Evolutionary conservation across 2,113 vertebrate species (phyloP), one percentile per base, ranked within the genome.

Genomic region (Seriola rivoliana): DNA sequence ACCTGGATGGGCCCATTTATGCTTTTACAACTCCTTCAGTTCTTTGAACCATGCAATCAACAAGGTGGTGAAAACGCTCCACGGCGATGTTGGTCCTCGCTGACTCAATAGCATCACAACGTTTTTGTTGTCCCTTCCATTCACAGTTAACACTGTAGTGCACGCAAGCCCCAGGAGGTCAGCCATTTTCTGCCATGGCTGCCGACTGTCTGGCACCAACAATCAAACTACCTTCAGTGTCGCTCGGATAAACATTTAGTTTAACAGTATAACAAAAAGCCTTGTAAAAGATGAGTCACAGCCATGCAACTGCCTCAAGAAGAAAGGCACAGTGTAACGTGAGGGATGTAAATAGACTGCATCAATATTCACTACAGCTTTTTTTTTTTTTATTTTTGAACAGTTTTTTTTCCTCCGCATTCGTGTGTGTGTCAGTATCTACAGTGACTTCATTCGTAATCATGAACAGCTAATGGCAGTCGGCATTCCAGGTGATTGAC

Each of bases 51-150:
- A 21, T 65, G 64, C 58, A 60, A 66, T 71, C 78, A 63, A 73
- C 79, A 80, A 82, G 85, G 81, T 81, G 71, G 65, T 66, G 70
- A 34, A 80, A 73, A 72, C 10, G n/a, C 59, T 77, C 58, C 42
- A 29, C 9, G 19, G 10, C 67, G 78, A 62, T 76, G 46, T 63
- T 32, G 29, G 50, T 46, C 65, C 32, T 73, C 12, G 12, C 68
- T 10, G 71, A 73, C 68, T 77, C 34, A 40, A 63, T 87, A 82
- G 76, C 52, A 38, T 69, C 25, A 36, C 29, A 23, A 42, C 7
- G 11, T 44, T 78, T 75, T 52, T 59, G 62, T 66, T 21, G 29
- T 71, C 17, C 59, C 23, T 11, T 58, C 65, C 54, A 40, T 42
- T 34, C 58, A 75, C 42, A 70, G 63, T n/a, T 65, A 82, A 78